phyloP scores from a whole-genome alignment of 37 sponge, comb jelly and placozoan genomes.

The Haliclona indistincta region DNA sequence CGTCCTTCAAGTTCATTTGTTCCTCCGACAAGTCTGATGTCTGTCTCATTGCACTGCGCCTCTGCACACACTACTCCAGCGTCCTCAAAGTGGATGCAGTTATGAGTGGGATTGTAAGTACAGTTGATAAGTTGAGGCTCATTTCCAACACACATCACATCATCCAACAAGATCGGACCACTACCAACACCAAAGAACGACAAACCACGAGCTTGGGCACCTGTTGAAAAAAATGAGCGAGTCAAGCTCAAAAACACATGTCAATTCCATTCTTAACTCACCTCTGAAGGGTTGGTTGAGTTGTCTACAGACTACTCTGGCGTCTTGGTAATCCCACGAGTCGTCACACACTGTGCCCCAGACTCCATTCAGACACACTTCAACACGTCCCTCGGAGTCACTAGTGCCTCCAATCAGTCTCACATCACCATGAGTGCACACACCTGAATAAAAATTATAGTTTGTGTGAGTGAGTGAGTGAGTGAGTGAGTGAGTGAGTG shows the following conservation, averaged over 20 bases:
- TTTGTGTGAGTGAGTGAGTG: too few species aligned
- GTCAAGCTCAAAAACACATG: too few species aligned
- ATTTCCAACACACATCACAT: neutral
- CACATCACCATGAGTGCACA: constrained; percentile 1
- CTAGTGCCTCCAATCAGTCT: neutral
- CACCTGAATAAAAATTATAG: too few species aligned
- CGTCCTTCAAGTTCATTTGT: neutral
- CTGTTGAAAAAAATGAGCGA: too few species aligned
- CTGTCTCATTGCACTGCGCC: neutral
- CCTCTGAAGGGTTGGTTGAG: neutral
- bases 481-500: too few species aligned
- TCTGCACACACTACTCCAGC: constrained; percentile 55
- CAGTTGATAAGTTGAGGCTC: neutral
- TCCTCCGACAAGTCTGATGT: constrained; percentile 7
- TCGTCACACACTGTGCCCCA: constrained; percentile 4
- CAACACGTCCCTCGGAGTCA: neutral
- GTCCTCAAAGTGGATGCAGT: constrained; percentile 8
- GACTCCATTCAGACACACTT: constrained; percentile 1
- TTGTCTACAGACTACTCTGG: neutral
- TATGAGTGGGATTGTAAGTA: neutral
- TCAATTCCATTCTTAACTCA: neutral
- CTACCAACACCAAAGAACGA: constrained; percentile 11
- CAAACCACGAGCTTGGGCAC: too few species aligned
- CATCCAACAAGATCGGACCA: constrained; percentile 20
- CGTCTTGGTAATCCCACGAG: neutral